Evolutionary conservation across 2,113 vertebrate species (phyloP).

Genomic region (Callipepla squamata): DNA sequence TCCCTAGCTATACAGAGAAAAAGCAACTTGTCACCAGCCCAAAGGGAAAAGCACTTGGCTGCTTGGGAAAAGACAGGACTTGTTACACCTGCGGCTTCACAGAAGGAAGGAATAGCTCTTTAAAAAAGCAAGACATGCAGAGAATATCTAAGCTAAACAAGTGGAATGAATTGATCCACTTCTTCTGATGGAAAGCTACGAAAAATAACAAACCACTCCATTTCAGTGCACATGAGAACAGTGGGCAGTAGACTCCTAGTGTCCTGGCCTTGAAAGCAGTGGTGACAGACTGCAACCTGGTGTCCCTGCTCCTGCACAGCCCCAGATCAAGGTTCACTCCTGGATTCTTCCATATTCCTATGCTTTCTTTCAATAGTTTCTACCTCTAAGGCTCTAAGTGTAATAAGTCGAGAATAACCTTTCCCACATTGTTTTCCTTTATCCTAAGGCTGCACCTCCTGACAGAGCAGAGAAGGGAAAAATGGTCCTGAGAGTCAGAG

Average conservation of each 20-base stretch:
- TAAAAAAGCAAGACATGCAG: not conserved
- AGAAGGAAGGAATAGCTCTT: conserved; percentile 34
- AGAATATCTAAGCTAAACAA: conserved; percentile 5
- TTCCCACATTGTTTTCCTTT: not conserved
- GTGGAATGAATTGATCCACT: not conserved
- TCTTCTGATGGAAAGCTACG: not conserved
- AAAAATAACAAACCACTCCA: not conserved
- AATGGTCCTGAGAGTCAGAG: not conserved
- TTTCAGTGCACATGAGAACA: not conserved
- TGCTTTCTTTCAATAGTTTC: not conserved
- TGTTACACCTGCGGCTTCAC: conserved; percentile 44
- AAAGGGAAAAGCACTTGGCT: conserved; percentile 46
- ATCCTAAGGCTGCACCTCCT: not conserved
- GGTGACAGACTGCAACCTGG: fast-evolving
- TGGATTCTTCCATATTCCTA: fast-evolving
- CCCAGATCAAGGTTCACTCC: not conserved
- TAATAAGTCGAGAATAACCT: not conserved
- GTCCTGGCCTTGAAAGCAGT: not conserved
- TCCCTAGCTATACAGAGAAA: conserved; percentile 7
- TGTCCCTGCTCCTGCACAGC: not conserved
- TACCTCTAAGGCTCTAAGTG: not conserved
- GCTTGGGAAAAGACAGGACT: not conserved
- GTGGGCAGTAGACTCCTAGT: not conserved
- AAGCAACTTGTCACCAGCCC: conserved; percentile 33
- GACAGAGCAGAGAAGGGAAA: not conserved